Percentiles rank a stretch among this genome's conserved stretches.
phyloP scores from a whole-genome alignment of 2,113 vertebrate species.

The Pungitius pungitius region DNA sequence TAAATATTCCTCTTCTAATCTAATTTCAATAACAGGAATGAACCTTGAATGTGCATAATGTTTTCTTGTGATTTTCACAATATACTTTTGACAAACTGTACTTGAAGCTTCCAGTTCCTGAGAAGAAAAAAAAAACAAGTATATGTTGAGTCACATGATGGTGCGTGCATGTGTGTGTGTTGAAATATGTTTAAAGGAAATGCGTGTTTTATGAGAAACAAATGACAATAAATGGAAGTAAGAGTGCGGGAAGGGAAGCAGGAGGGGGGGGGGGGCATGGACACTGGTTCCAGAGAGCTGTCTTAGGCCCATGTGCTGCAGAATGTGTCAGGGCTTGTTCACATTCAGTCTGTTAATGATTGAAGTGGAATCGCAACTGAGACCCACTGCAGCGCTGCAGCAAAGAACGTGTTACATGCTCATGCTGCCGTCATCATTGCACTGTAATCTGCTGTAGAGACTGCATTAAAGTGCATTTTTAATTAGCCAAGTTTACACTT shows the following conservation, averaged over 20 bases:
- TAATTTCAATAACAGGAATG: background rate
- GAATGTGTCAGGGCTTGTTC: slow-evolving; percentile 62
- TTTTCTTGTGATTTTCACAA: slow-evolving; percentile 23
- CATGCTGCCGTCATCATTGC: background rate
- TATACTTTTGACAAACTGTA: slow-evolving; percentile 32
- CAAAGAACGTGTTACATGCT: background rate
- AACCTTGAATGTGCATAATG: background rate
- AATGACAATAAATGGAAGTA: slow-evolving; percentile 43
- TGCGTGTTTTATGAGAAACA: slow-evolving; percentile 31
- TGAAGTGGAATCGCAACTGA: slow-evolving; percentile 42
- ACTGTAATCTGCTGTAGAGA: background rate
- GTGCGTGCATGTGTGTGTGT: background rate
- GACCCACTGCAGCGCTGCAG: slow-evolving; percentile 2
- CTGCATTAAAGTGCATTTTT: background rate
- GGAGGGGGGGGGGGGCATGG: slow-evolving; percentile 9
- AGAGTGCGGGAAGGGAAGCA: slow-evolving; percentile 6
- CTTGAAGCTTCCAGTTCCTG: slow-evolving; percentile 50
- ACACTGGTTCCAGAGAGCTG: slow-evolving; percentile 26
- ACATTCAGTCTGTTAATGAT: slow-evolving; percentile 67
- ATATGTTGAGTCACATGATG: slow-evolving; percentile 22
- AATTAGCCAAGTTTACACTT: background rate
- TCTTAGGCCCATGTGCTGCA: slow-evolving; percentile 5
- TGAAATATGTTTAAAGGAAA: slow-evolving; percentile 50
- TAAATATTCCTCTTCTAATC: background rate
- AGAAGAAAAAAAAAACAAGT: background rate